Percentiles rank a stretch among this genome's conserved stretches.
Conservation (phyloP, 2,797 vertebrate species). For the Pipistrellus pipistrellus region DNA sequence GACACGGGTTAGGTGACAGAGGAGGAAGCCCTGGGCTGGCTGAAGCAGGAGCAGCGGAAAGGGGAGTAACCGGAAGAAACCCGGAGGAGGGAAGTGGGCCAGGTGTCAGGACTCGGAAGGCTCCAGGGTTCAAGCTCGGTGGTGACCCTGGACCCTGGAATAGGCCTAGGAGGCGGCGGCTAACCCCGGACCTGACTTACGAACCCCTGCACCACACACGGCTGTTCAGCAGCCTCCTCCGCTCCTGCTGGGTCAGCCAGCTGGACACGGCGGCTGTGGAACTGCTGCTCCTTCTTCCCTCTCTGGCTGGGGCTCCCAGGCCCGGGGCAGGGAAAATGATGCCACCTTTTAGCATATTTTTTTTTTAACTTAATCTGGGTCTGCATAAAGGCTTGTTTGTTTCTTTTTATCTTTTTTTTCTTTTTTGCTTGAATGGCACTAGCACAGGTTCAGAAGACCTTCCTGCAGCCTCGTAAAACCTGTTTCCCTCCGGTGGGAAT, state of each 20-base stretch:
- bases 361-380: not conserved
- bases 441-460: constrained; percentile 10
- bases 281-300: not conserved
- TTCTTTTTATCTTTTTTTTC: not conserved
- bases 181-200: not conserved
- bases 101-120: not conserved
- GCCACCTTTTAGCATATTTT: not conserved
- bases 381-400: not conserved
- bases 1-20: not conserved
- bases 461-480: constrained; percentile 62
- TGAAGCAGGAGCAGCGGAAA: not conserved
- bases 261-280: not conserved
- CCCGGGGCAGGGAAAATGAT: not conserved
- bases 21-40: not conserved
- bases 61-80: not conserved
- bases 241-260: not conserved
- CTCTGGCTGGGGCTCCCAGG: not conserved
- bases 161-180: not conserved
- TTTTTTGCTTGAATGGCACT: not conserved
- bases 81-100: not conserved
- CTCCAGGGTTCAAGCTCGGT: not conserved
- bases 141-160: not conserved
- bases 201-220: not conserved
- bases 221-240: not conserved
- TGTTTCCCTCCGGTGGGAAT: constrained; percentile 52